phyloP scores from a whole-genome alignment of 2,888 invertebrate genomes.

The Himalopsyche tibetana region DNA sequence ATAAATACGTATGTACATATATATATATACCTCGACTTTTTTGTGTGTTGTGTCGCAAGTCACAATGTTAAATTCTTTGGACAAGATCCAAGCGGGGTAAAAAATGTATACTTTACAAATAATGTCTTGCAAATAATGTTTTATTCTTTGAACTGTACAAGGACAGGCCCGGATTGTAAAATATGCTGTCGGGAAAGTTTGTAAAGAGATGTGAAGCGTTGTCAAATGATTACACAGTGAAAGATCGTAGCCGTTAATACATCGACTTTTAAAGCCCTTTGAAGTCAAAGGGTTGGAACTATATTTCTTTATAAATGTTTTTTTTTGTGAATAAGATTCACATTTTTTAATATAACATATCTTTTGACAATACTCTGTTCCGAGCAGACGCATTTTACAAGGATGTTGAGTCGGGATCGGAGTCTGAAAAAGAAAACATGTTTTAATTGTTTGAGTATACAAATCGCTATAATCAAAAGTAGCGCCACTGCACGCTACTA shows the following conservation, averaged over 20 bases:
- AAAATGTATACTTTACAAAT: conserved; percentile 29
- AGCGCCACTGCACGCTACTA: too few relatives aligned
- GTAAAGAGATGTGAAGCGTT: not conserved
- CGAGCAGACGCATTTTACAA: too few relatives aligned
- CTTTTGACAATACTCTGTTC: too few relatives aligned
- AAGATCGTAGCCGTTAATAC: not conserved
- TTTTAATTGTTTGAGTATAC: too few relatives aligned
- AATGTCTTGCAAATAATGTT: not conserved
- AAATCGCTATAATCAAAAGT: too few relatives aligned
- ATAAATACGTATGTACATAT: too few relatives aligned
- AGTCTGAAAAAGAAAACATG: too few relatives aligned
- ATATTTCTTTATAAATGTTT: too few relatives aligned
- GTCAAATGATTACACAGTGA: conserved; percentile 9
- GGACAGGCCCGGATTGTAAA: not conserved
- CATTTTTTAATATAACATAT: too few relatives aligned
- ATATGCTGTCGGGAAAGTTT: conserved; percentile 19
- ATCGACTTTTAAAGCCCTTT: not conserved
- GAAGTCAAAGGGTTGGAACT: too few relatives aligned
- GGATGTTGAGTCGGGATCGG: too few relatives aligned
- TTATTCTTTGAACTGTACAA: not conserved
- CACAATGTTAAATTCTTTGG: not conserved
- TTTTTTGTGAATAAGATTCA: too few relatives aligned
- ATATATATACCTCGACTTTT: not conserved
- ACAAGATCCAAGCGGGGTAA: not conserved
- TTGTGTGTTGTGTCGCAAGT: not conserved